A percentile compares a stretch with the other conserved stretches of the same genome.
Evolutionary conservation across 2,797 vertebrate genomes (phyloP).

Genomic region (Petrocephalus schoutedeni): DNA sequence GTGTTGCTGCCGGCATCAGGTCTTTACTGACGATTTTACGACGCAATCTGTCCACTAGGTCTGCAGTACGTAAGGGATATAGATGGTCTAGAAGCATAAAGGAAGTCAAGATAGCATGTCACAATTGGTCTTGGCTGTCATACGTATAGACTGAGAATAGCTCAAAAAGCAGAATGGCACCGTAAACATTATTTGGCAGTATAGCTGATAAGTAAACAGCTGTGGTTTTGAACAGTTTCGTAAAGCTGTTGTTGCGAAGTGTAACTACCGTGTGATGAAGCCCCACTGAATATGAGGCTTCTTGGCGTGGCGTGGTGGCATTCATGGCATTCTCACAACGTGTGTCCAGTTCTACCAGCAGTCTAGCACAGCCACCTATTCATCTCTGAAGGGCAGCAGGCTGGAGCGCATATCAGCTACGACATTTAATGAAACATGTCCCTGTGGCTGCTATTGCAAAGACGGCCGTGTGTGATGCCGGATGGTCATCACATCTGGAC

Average conservation of each 20-base stretch:
- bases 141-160: neutral
- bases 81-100: neutral
- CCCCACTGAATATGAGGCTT: neutral
- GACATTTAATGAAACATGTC: slow-evolving; percentile 9
- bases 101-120: neutral
- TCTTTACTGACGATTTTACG: neutral
- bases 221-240: neutral
- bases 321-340: neutral
- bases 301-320: neutral
- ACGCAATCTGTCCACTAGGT: neutral
- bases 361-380: slow-evolving; percentile 20
- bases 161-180: neutral
- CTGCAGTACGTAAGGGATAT: neutral
- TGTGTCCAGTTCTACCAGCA: slow-evolving; percentile 22
- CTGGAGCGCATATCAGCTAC: slow-evolving; percentile 19
- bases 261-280: neutral
- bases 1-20: neutral
- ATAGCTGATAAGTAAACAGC: neutral
- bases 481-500: slow-evolving; percentile 25
- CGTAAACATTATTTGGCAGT: neutral
- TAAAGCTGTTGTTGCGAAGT: neutral
- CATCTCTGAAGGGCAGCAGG: slow-evolving; percentile 30
- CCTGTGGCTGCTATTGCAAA: slow-evolving; percentile 19
- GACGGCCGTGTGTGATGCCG: slow-evolving; percentile 25
- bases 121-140: neutral